A percentile compares a stretch with the other conserved stretches of the same genome.
Evolutionary conservation across 2,113 vertebrate species (phyloP).

Genomic region (Scalopus aquaticus): DNA sequence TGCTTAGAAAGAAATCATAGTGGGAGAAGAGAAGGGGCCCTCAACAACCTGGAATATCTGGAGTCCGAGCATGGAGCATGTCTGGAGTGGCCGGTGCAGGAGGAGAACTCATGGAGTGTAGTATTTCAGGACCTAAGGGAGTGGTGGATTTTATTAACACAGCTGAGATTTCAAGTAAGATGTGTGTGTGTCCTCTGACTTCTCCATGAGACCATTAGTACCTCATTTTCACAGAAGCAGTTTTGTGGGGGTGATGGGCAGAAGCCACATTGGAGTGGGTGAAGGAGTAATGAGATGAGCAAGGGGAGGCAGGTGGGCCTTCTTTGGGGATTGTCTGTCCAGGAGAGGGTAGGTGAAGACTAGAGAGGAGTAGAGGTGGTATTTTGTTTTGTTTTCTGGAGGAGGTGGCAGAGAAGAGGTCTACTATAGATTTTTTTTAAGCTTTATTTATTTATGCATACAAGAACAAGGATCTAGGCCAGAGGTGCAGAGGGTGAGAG

Average conservation of each 20-base stretch:
- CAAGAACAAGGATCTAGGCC: too few relatives aligned
- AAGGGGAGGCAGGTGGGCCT: not conserved
- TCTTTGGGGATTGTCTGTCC: not conserved
- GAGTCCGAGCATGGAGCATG: not conserved
- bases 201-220: not conserved
- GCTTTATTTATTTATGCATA: too few relatives aligned
- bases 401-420: too few relatives aligned
- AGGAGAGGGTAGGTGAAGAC: not conserved
- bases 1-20: not conserved
- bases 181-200: not conserved
- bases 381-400: not conserved
- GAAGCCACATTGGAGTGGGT: not conserved
- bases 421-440: too few relatives aligned
- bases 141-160: not conserved
- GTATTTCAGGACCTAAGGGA: not conserved
- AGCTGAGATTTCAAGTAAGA: not conserved
- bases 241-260: not conserved
- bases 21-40: not conserved
- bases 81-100: rapidly evolving
- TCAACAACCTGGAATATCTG: not conserved
- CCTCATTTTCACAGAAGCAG: too few relatives aligned
- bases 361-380: not conserved
- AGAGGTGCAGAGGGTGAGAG: too few relatives aligned
- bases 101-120: rapidly evolving
- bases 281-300: not conserved